A percentile compares a stretch with the other conserved stretches of the same genome.
Evolutionary conservation across 2,113 vertebrate species (phyloP).

Genomic region (Hippocampus zosterae): DNA sequence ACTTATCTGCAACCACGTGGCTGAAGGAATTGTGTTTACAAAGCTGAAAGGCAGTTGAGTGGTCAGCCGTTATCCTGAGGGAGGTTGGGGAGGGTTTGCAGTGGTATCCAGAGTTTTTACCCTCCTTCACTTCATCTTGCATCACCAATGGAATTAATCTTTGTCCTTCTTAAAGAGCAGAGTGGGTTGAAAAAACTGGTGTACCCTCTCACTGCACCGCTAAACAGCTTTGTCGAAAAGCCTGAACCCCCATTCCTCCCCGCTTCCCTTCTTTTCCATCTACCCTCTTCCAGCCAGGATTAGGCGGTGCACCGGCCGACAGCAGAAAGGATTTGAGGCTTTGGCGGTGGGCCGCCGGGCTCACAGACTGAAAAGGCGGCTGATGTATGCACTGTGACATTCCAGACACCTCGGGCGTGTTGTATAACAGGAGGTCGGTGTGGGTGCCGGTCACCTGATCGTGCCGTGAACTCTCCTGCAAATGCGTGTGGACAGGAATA

Average conservation of each 20-base stretch:
- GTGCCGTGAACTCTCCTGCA: neutral
- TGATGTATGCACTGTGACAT: slow-evolving; percentile 73
- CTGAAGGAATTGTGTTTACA: slow-evolving; percentile 35
- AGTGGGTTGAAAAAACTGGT: slow-evolving; percentile 24
- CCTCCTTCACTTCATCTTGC: slow-evolving; percentile 27
- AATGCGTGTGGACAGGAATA: neutral
- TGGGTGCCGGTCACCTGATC: slow-evolving; percentile 42
- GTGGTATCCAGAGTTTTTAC: neutral
- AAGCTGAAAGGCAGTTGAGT: slow-evolving; percentile 14
- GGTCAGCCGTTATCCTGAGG: slow-evolving; percentile 19
- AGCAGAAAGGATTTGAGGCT: slow-evolving; percentile 30
- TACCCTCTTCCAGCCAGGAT: slow-evolving; percentile 26
- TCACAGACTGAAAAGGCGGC: slow-evolving; percentile 36
- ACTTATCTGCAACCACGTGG: slow-evolving; percentile 3
- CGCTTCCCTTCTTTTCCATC: neutral
- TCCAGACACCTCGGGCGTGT: slow-evolving; percentile 68
- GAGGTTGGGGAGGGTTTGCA: slow-evolving; percentile 4
- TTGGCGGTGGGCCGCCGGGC: slow-evolving; percentile 28
- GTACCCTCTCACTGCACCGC: slow-evolving; percentile 32
- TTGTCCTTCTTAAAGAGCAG: slow-evolving; percentile 41
- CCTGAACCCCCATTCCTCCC: neutral
- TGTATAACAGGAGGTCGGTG: slow-evolving; percentile 52
- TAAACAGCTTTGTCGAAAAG: slow-evolving; percentile 39
- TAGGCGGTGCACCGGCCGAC: slow-evolving; percentile 25
- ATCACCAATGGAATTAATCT: slow-evolving; percentile 53